phyloP scores from a whole-genome alignment of 2,888 invertebrate genomes.

The Atethmia centrago region DNA sequence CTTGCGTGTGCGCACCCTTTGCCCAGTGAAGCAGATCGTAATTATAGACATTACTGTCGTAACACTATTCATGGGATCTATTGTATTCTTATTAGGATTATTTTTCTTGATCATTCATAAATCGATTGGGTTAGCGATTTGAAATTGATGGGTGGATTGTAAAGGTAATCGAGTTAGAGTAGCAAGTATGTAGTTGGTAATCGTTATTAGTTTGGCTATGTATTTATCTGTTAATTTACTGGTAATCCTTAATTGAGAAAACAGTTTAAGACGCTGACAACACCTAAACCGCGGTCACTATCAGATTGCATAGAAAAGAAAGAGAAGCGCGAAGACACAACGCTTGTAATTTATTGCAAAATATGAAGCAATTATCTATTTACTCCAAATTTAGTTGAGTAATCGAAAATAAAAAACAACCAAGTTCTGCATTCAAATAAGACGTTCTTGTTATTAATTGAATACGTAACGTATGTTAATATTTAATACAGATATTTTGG shows the following conservation, averaged over 20 bases:
- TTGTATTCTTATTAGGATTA: constrained; percentile 72
- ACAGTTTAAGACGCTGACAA: no score
- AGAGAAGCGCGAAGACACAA: no score
- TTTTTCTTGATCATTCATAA: constrained; percentile 62
- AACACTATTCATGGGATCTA: constrained; percentile 68
- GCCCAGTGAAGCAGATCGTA: constrained; percentile 58
- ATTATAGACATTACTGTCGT: constrained; percentile 66
- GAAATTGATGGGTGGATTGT: constrained; percentile 31
- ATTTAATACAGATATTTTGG: no score
- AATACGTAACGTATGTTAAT: no score
- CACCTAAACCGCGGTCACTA: no score
- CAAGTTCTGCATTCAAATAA: no score
- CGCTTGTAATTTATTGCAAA: no score
- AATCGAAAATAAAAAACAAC: no score
- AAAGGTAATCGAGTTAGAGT: constrained; percentile 26
- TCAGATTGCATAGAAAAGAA: no score
- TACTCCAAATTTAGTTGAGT: no score
- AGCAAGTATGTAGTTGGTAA: not conserved
- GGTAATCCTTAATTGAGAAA: not conserved
- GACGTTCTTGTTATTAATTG: no score
- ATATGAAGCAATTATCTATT: no score
- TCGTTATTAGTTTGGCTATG: not conserved
- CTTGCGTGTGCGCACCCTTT: constrained; percentile 68
- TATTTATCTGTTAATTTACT: not conserved
- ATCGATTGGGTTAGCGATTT: constrained; percentile 44